phyloP scores from a whole-genome alignment of 2,113 vertebrate genomes.

The Papio anubis region DNA sequence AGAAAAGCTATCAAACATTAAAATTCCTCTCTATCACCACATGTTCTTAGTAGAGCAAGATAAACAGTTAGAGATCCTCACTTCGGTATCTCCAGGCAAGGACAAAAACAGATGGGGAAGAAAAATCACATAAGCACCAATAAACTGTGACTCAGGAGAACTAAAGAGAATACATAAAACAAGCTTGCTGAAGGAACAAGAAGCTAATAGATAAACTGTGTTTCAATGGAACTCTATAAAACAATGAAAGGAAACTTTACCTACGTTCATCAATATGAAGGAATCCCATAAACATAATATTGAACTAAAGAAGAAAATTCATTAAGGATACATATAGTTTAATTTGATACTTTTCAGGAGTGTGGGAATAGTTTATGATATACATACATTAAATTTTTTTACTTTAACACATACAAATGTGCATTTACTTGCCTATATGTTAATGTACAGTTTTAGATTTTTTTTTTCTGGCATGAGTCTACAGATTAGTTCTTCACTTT shows the following conservation, averaged over 20 bases:
- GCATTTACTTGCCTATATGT: neutral
- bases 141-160: neutral
- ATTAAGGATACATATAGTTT: neutral
- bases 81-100: neutral
- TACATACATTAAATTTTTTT: neutral
- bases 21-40: neutral
- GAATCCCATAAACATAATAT: neutral
- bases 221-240: neutral
- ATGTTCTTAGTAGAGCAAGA: neutral
- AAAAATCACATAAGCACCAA: neutral
- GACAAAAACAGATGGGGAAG: neutral
- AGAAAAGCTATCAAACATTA: neutral
- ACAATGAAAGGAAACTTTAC: neutral
- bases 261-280: neutral
- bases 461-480: neutral
- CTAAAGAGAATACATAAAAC: neutral
- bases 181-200: neutral
- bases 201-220: neutral
- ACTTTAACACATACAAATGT: neutral
- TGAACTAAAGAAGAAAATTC: slow-evolving; percentile 9
- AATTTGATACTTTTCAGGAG: neutral
- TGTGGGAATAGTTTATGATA: neutral
- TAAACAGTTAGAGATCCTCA: neutral
- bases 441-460: neutral
- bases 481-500: neutral